Base-by-base conservation (phyloP, 2,113 vertebrate species). In the Anolis sagrei region DNA sequence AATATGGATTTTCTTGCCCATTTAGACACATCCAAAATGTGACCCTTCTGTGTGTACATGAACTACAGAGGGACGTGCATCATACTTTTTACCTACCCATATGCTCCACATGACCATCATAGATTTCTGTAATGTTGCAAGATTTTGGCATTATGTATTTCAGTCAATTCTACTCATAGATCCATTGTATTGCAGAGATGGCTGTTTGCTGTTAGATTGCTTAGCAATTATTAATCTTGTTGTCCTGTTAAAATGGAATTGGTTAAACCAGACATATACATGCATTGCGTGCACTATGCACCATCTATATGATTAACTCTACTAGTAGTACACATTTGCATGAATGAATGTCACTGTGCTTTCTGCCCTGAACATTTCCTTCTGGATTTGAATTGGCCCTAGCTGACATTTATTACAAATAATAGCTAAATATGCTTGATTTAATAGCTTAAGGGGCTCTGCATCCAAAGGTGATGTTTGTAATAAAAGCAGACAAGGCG, bases 331-430 rank as follows among this genome's bases (percentile, higher is more conserved):
- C 91, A 95, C 92, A 97, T 97, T 97, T 97, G 95, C 95, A 97
- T 96, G 95, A 96, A 97, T 94, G 96, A 96, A 96, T 96, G 95
- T 96, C 95, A 96, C 94, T 94, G 91, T 95, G 94, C 95, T 97
- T 97, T 95, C 95, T 96, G 92, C 93, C 92, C 92, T 92, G 95
- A 95, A 96, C 93, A 93, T 95, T 96, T 96, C 94, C 93, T 95
- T 91, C 93, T 95, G 95, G 91, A 92, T 96, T 95, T 93, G 93
- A 92, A 96, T 95, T 95, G 96, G 93, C 84, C 90, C 14, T 88
- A 92, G 94, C 91, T 97, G 96, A 96, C 96, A 96, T 96, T 96
- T 97, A 97, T 96, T 97, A 96, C 95, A 96, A 97, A 97, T 96
- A 97, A 97, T 95, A 95, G 92, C 94, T 96, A 97, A 97, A 96